A percentile compares a stretch with the other conserved stretches of the same genome.
Conservation (phyloP, 2,888 invertebrate genomes). For the Heliconius charithonia region DNA sequence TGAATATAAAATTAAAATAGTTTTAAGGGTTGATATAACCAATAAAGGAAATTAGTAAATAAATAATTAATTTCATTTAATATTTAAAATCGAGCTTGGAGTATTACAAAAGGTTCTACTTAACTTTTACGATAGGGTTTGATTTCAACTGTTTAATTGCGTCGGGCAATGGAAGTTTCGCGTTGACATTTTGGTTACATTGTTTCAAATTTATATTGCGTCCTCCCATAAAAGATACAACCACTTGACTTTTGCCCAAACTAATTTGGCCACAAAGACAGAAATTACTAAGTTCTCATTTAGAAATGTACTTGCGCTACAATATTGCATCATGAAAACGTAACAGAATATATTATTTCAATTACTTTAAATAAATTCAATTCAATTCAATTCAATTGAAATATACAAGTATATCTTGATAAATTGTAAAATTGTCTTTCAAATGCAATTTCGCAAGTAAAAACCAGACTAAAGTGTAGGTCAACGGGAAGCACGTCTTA, state of each 20-base stretch:
- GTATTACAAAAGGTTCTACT: constrained; percentile 29
- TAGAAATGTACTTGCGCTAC: constrained; percentile 49
- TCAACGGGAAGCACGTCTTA: too few relatives aligned
- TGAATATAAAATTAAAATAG: constrained; percentile 46
- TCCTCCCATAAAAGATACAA: constrained; percentile 68
- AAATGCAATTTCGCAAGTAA: not conserved
- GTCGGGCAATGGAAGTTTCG: constrained; percentile 60
- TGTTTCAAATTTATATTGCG: constrained; percentile 73
- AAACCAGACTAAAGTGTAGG: too few relatives aligned
- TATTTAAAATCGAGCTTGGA: constrained; percentile 21
- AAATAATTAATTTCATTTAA: constrained; percentile 24
- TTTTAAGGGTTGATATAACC: constrained; percentile 50
- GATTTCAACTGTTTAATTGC: constrained; percentile 76
- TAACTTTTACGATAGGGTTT: constrained; percentile 50
- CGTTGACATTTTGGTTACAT: constrained; percentile 72
- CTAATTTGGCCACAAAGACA: constrained; percentile 66
- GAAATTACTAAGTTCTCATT: constrained; percentile 62
- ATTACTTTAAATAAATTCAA: not conserved
- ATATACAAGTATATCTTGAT: too few relatives aligned
- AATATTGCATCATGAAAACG: constrained; percentile 47
- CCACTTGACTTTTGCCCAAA: constrained; percentile 61
- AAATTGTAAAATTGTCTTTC: too few relatives aligned
- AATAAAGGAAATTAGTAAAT: not conserved
- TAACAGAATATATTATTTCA: not conserved
- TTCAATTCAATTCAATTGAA: not conserved